Evolutionary conservation across 2,888 invertebrate genomes (phyloP).

Genomic region (Troilus luridus): DNA sequence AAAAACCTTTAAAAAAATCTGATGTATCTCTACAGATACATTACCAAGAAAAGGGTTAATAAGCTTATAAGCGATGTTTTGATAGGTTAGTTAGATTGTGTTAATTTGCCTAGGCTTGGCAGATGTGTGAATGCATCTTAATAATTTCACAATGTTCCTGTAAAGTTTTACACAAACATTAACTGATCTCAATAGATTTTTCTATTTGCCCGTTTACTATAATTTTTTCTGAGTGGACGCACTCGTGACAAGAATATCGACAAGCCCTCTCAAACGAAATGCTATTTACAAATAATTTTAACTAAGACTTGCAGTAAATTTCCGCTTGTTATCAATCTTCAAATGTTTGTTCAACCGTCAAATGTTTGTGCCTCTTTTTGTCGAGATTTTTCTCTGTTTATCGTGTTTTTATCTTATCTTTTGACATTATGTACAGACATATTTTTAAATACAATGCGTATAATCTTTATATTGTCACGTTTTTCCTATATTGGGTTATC

Average conservation of each 20-base stretch:
- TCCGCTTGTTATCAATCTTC: constrained; percentile 9
- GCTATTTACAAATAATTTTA: not conserved
- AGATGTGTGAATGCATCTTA: no score
- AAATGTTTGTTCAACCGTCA: not conserved
- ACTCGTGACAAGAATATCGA: not conserved
- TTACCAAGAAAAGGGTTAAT: no score
- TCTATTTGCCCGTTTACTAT: not conserved
- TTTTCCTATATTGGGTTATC: not conserved
- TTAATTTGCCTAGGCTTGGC: no score
- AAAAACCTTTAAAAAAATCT: no score
- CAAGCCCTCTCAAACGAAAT: not conserved
- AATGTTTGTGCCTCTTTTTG: not conserved
- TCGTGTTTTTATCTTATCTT: not conserved
- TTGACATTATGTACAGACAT: not conserved
- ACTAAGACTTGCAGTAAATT: not conserved
- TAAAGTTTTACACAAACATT: not conserved
- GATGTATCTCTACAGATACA: no score
- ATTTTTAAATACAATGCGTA: not conserved
- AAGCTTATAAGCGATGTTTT: no score
- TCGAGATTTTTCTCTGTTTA: not conserved
- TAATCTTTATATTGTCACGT: not conserved
- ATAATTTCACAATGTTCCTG: not conserved
- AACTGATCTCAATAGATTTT: not conserved
- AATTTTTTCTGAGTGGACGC: not conserved
- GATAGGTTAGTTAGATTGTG: no score